phyloP scores from a whole-genome alignment of 2,797 vertebrate species.

The Okamejei kenojei region DNA sequence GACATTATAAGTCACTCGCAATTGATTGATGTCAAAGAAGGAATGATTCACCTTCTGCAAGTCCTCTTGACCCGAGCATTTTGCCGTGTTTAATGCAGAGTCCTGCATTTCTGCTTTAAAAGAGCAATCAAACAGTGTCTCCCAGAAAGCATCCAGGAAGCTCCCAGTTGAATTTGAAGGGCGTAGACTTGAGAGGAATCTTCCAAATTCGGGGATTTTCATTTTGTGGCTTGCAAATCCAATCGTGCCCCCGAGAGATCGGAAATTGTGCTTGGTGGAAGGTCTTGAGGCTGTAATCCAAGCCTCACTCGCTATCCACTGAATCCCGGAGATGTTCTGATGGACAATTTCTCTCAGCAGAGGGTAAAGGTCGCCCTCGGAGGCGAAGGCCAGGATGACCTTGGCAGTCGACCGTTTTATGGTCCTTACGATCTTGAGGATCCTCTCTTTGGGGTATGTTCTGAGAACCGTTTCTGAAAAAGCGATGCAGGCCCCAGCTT shows the following conservation, averaged over 20 bases:
- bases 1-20: slow-evolving; percentile 48
- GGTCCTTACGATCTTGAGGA: slow-evolving; percentile 46
- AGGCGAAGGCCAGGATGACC: slow-evolving; percentile 49
- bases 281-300: slow-evolving; percentile 51
- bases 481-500: slow-evolving; percentile 16
- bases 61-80: slow-evolving; percentile 44
- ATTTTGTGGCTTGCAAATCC: slow-evolving; percentile 49
- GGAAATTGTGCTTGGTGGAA: slow-evolving; percentile 43
- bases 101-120: slow-evolving; percentile 2
- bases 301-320: slow-evolving; percentile 53
- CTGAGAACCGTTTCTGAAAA: slow-evolving; percentile 50
- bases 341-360: slow-evolving; percentile 47
- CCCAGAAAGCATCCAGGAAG: slow-evolving; percentile 49
- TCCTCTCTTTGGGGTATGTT: slow-evolving; percentile 45
- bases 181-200: slow-evolving; percentile 46
- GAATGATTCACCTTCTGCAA: slow-evolving; percentile 43
- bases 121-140: slow-evolving; percentile 45
- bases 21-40: slow-evolving; percentile 47
- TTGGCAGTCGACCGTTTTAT: slow-evolving; percentile 48
- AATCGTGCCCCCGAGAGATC: slow-evolving; percentile 48
- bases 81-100: background rate
- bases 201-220: slow-evolving; percentile 44
- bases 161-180: slow-evolving; percentile 44
- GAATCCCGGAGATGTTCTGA: slow-evolving; percentile 51
- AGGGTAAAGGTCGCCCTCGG: slow-evolving; percentile 50